Evolutionary conservation across 2,888 invertebrate genomes (phyloP).

Genomic region (Prosopocoilus inquinatus): DNA sequence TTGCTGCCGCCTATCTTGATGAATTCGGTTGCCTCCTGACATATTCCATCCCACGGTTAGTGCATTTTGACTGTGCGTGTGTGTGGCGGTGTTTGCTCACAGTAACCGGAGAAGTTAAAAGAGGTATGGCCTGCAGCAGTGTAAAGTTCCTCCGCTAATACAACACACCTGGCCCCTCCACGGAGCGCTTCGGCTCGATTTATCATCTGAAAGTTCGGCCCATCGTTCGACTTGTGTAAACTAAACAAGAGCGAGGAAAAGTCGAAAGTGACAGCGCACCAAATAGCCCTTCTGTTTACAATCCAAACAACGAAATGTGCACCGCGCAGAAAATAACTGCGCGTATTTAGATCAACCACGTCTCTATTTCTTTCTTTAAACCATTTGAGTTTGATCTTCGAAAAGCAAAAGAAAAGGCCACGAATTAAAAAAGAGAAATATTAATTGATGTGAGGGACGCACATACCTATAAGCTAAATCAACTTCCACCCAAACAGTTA

Average conservation of each 20-base stretch:
- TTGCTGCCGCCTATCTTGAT: no score
- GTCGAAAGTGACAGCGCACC: constrained; percentile 18
- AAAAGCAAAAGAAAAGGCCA: no score
- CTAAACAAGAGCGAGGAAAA: constrained; percentile 8
- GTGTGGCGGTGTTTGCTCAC: constrained; percentile 32
- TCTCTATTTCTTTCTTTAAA: no score
- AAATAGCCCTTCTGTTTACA: constrained; percentile 14
- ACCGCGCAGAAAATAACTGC: not conserved
- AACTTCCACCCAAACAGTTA: no score
- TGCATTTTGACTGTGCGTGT: constrained; percentile 16
- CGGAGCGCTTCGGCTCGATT: constrained; percentile 12
- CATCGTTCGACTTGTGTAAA: constrained; percentile 17
- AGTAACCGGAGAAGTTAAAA: constrained; percentile 30
- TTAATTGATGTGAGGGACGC: no score
- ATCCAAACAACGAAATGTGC: constrained; percentile 13
- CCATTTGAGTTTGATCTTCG: no score
- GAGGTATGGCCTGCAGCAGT: constrained; percentile 13
- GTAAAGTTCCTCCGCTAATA: constrained; percentile 27
- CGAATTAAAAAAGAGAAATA: no score
- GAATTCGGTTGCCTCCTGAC: not conserved
- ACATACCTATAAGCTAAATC: no score
- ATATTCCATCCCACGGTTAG: constrained; percentile 4
- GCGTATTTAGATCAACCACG: no score
- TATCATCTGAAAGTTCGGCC: constrained; percentile 11
- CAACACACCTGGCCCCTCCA: constrained; percentile 31